Percentiles rank a stretch among this genome's conserved stretches.
Conservation (phyloP, 2,113 vertebrate species). For the Cricetomys ansorgei region DNA sequence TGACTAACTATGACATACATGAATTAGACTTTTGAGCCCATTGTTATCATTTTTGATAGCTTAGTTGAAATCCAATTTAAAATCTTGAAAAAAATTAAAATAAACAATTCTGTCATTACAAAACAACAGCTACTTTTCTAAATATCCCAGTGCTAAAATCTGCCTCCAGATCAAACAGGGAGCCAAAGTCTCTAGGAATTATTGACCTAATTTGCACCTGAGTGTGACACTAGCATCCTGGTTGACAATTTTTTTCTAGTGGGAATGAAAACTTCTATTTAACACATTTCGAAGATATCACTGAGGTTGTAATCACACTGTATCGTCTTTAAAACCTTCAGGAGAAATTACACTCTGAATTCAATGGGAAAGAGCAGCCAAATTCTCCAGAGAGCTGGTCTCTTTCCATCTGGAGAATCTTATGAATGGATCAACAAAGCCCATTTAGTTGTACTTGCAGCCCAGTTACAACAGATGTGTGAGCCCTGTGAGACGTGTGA, state of each 20-base stretch:
- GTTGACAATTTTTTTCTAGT: not conserved
- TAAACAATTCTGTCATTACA: not conserved
- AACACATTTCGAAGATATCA: not conserved
- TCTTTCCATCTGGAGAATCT: not conserved
- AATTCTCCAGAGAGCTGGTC: not conserved
- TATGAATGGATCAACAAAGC: not conserved
- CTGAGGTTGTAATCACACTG: not conserved
- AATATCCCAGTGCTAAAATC: conserved; percentile 26
- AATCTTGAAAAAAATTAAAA: conserved; percentile 38
- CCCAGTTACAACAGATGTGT: not conserved
- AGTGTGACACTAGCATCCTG: not conserved
- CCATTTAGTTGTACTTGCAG: not conserved
- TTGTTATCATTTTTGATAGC: conserved; percentile 21
- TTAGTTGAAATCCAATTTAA: conserved; percentile 10
- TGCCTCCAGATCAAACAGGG: not conserved
- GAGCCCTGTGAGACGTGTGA: not conserved
- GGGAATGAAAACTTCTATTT: not conserved
- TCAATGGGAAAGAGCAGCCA: not conserved
- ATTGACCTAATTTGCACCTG: not conserved
- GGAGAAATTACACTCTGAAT: conserved; percentile 18
- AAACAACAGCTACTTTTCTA: not conserved
- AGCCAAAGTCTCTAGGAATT: not conserved
- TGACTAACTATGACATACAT: not conserved
- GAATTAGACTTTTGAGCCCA: conserved; percentile 35
- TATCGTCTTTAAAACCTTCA: not conserved